Base-by-base conservation (phyloP, 2,888 invertebrate species). In the Oscheius sp. region DNA sequence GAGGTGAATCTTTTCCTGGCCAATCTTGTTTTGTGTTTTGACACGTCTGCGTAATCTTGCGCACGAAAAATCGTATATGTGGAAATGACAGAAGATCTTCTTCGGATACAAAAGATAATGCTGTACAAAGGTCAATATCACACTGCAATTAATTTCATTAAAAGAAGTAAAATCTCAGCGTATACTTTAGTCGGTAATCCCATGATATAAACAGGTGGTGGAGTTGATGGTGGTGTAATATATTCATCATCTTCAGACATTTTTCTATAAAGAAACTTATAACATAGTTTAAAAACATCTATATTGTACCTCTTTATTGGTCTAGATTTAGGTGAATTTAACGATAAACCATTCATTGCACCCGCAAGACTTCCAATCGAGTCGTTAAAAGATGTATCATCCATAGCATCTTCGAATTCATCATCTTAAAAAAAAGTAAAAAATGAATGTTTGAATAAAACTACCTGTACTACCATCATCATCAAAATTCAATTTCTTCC, bases 121-220 rank as follows among this genome's bases (percentile, higher is more conserved):
- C 72, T 13, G 56, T 41, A 45, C 35, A 72, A 6, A 72, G 46
- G 25, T 72, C 72, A 27, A 18, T 72, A 55, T 72, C 72, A 27
- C 52, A 55, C 72, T 72, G 46, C 12, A 72, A n/a, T n/a, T 27
- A 12, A 16, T 55, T 13, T 21, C 21, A 27, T 25, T 27, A 64
- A 7, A 5, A 63, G 53, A 21, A 7, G 5, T n/a, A 16, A 1
- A 27, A 1, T 27, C 46, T 21, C 21, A 27, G 2, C 16, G 52
- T 2, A 13, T 23, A 79, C 79, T 69, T 79, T 79, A 59, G 76
- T 75, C 18, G 79, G 79, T 29, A 61, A 53, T 6, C 75, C 76
- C 7, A 76, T 52, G 13, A 79, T 46, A 69, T 73, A 79, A 6
- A 71, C 71, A 0, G 77, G 76, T 16, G 75, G 76, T 13, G 79